phyloP scores from a whole-genome alignment of 2,113 vertebrate species.

The Trichechus manatus region DNA sequence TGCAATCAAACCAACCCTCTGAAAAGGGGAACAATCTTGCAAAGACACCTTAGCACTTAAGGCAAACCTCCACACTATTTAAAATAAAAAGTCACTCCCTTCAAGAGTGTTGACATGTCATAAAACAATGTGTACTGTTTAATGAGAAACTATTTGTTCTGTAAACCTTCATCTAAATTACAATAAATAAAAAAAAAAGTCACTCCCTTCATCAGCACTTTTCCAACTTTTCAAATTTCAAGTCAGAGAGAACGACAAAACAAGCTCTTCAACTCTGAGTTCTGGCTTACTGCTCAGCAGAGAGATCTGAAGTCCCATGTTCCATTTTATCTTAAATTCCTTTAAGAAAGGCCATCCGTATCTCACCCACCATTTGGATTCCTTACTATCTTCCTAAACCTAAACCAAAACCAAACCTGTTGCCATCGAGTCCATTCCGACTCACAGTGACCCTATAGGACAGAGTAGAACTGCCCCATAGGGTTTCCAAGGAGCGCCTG shows the following conservation, averaged over 20 bases:
- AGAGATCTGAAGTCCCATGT: neutral
- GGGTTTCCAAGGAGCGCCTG: too few species aligned
- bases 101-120: neutral
- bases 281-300: neutral
- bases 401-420: too few species aligned
- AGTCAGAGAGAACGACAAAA: neutral
- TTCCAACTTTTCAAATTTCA: conserved; percentile 45
- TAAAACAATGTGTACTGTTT: too few species aligned
- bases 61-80: neutral
- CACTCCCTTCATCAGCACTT: neutral
- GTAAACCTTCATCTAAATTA: too few species aligned
- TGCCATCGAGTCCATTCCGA: too few species aligned
- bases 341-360: neutral
- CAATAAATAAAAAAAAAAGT: neutral
- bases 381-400: neutral
- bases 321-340: neutral
- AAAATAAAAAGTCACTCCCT: conserved; percentile 4
- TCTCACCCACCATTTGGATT: neutral
- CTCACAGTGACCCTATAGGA: too few species aligned
- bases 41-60: conserved; percentile 10
- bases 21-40: neutral
- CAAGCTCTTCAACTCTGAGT: neutral
- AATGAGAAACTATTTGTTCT: too few species aligned
- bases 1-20: neutral
- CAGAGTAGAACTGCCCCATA: too few species aligned